These are phyloP conservation scores for Meriones unguiculatus DNA, from an alignment of 2,113 vertebrate species.

Conservation along the genomic window DNA sequence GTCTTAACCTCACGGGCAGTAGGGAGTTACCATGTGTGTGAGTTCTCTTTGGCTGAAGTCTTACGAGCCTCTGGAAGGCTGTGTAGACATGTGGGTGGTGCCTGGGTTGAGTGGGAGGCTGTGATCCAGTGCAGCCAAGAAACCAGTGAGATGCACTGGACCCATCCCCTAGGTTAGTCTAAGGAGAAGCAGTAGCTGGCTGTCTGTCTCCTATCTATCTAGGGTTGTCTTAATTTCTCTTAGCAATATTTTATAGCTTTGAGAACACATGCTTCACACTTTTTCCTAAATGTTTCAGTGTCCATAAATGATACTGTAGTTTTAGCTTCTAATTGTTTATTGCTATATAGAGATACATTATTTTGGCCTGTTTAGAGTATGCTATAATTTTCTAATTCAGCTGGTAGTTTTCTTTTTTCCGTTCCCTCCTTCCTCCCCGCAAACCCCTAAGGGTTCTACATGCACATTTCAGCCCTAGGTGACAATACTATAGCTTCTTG, in stretches of 20 bases:
- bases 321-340: not conserved
- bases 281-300: not conserved
- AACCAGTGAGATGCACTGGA: accelerated
- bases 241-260: not conserved
- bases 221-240: not conserved
- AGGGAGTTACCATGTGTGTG: not conserved
- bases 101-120: not conserved
- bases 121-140: not conserved
- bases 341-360: not conserved
- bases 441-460: not conserved
- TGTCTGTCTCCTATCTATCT: too few relatives aligned
- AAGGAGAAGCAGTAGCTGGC: not conserved
- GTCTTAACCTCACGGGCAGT: not conserved
- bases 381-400: not conserved
- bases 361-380: not conserved
- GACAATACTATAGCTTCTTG: not conserved
- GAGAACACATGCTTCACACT: not conserved
- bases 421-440: not conserved
- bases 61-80: not conserved
- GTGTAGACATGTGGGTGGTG: not conserved
- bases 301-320: not conserved
- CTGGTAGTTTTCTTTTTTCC: not conserved
- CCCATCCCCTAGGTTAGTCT: accelerated
- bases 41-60: not conserved
- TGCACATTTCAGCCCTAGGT: not conserved